Evolutionary conservation across 1,140 invertebrate species (phyloP).

Genomic region (Aradophagus sp.): DNA sequence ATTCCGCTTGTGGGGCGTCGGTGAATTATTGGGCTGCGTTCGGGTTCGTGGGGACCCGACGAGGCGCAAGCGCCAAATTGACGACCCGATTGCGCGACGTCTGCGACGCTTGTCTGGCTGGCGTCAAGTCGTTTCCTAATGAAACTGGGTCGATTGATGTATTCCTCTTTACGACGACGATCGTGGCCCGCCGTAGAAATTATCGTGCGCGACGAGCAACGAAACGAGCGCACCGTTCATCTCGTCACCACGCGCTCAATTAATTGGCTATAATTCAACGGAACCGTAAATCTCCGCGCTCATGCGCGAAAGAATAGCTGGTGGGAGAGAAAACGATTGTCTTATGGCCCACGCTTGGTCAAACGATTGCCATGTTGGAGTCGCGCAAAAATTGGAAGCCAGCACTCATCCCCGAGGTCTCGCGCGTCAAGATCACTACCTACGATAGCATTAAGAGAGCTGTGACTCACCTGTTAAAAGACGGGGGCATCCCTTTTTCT

Average conservation of each 20-base stretch:
- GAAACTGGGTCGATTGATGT: constrained; percentile 39
- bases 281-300: constrained; percentile 70
- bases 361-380: constrained; percentile 61
- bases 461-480: constrained; percentile 55
- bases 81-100: constrained; percentile 27
- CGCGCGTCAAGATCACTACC: constrained; percentile 35
- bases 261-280: constrained; percentile 72
- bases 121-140: constrained; percentile 9
- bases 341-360: constrained; percentile 65
- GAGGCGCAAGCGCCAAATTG: constrained; percentile 1
- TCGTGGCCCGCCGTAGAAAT: too few species aligned
- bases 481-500: constrained; percentile 23
- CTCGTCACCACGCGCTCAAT: constrained; percentile 58
- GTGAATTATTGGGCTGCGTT: constrained; percentile 36
- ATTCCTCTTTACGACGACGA: constrained; percentile 29
- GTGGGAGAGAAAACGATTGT: constrained; percentile 73
- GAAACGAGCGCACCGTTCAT: constrained; percentile 23
- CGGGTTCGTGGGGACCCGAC: constrained; percentile 1
- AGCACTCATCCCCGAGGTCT: constrained; percentile 33
- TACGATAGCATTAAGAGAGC: constrained; percentile 36
- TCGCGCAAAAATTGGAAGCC: constrained; percentile 49
- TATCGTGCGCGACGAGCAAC: constrained; percentile 5
- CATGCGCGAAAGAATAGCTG: constrained; percentile 58
- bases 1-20: constrained; percentile 6
- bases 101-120: constrained; percentile 9